Evolutionary conservation across 2,113 vertebrate genomes (phyloP).

Genomic region (Gambusia holbrooki): DNA sequence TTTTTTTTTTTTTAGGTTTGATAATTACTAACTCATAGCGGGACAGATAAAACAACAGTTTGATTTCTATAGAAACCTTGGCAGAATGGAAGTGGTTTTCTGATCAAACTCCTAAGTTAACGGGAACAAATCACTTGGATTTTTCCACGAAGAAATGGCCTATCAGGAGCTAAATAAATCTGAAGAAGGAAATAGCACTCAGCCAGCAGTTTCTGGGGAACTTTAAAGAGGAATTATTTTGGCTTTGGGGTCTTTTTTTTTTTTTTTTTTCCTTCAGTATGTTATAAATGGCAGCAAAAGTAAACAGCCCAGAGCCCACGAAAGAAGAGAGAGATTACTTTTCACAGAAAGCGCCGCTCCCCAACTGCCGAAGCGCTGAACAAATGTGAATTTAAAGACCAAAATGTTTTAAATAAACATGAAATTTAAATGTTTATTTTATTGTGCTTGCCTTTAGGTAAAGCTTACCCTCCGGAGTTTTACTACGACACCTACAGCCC

Average conservation of each 20-base stretch:
- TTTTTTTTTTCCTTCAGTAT: not conserved
- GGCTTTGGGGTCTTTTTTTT: not conserved
- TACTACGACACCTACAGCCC: constrained; percentile 98
- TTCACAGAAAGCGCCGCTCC: not conserved
- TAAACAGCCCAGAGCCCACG: not conserved
- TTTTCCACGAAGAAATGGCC: not conserved
- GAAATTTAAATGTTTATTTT: not conserved
- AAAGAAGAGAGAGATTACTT: not conserved
- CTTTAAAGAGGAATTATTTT: not conserved
- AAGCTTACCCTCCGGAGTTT: constrained; percentile 94
- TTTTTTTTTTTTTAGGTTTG: not conserved
- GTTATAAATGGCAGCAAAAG: not conserved
- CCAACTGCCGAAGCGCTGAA: not conserved
- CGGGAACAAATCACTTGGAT: not conserved
- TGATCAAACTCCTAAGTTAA: not conserved
- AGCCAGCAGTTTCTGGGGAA: not conserved
- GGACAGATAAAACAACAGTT: too few relatives aligned
- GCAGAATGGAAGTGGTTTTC: not conserved
- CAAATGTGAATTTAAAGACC: not conserved
- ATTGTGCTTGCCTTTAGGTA: constrained; percentile 79
- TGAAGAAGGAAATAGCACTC: not conserved
- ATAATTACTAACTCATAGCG: not conserved
- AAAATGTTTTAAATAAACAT: not conserved
- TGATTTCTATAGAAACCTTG: not conserved
- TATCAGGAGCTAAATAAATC: not conserved